These are phyloP conservation scores for Anabas testudineus DNA, from an alignment of 2,797 vertebrate species.

Conservation along the genomic window DNA sequence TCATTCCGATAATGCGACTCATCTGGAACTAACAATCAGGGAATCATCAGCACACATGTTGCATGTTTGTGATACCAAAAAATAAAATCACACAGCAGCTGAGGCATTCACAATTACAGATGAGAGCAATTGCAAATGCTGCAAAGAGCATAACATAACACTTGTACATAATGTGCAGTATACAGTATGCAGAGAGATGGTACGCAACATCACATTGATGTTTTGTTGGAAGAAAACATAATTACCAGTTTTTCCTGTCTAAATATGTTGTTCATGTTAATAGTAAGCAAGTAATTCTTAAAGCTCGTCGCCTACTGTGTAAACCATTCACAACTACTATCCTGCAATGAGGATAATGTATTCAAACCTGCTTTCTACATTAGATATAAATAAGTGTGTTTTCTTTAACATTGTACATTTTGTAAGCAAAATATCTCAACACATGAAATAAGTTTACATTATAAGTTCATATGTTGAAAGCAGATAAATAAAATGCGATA, in stretches of 20 bases:
- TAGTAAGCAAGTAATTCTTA: background rate
- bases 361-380: background rate
- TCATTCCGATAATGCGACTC: background rate
- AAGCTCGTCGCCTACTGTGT: background rate
- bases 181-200: background rate
- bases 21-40: background rate
- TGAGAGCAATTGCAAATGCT: background rate
- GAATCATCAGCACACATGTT: background rate
- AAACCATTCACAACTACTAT: background rate
- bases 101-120: background rate
- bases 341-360: background rate
- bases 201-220: too few relatives aligned
- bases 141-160: background rate
- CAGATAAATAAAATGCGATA: conserved; percentile 2
- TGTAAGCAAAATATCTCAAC: background rate
- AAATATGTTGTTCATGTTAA: background rate
- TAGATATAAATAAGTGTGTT: background rate
- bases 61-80: background rate
- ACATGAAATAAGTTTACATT: background rate
- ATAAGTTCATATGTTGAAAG: background rate
- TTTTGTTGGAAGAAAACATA: too few relatives aligned
- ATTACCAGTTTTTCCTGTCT: background rate
- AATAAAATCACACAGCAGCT: too few relatives aligned
- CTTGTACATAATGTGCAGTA: background rate
- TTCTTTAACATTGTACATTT: too few relatives aligned